phyloP scores from a whole-genome alignment of 2,113 vertebrate species.

The Phasianus colchicus region DNA sequence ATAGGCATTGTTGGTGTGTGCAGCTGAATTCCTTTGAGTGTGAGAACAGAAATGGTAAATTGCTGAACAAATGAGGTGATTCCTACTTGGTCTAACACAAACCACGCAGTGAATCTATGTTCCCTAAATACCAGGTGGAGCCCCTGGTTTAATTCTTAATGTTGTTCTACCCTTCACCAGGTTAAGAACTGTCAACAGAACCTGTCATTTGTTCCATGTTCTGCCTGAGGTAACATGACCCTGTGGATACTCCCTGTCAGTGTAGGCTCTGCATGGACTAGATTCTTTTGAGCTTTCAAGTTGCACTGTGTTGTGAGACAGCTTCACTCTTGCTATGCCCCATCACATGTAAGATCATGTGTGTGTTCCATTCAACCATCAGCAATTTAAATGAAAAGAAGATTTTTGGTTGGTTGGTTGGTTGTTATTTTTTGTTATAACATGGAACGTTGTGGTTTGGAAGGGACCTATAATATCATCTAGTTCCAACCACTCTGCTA shows the following conservation, averaged over 20 bases:
- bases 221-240: neutral
- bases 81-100: neutral
- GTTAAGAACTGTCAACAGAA: neutral
- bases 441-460: too few relatives aligned
- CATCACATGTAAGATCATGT: neutral
- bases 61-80: neutral
- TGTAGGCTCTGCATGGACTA: accelerated
- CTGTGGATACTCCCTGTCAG: accelerated
- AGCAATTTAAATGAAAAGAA: too few relatives aligned
- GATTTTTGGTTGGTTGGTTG: too few relatives aligned
- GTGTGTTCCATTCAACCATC: neutral
- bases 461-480: too few relatives aligned
- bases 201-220: neutral
- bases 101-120: neutral
- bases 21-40: neutral
- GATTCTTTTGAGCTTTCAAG: neutral
- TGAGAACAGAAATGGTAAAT: accelerated
- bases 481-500: too few relatives aligned
- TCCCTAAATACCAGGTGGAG: neutral
- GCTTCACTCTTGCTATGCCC: neutral
- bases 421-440: neutral
- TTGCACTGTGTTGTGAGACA: neutral
- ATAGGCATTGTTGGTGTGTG: accelerated
- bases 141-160: neutral
- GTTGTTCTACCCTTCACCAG: accelerated